A percentile compares a stretch with the other conserved stretches of the same genome.
These are phyloP conservation scores for Nomada lathburiana DNA, from an alignment of 2,888 invertebrate species.

Conservation along the genomic window DNA sequence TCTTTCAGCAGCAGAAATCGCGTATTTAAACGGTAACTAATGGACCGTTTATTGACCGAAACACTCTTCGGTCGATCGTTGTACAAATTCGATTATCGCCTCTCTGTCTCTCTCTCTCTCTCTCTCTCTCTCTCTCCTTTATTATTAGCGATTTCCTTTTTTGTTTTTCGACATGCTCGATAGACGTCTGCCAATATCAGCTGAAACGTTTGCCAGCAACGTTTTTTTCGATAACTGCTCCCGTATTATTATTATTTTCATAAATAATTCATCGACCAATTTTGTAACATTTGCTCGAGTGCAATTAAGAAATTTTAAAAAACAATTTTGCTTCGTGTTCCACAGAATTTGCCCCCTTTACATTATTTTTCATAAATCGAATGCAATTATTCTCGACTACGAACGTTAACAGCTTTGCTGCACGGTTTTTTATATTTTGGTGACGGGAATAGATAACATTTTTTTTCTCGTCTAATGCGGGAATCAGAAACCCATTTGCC, in stretches of 20 bases:
- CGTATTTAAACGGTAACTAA: conserved; percentile 68
- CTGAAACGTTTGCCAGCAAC: neutral
- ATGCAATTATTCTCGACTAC: too few relatives aligned
- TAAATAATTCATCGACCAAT: too few relatives aligned
- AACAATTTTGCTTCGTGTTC: too few relatives aligned
- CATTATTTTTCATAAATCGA: too few relatives aligned
- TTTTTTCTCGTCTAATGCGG: neutral
- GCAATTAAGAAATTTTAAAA: too few relatives aligned
- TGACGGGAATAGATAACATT: too few relatives aligned
- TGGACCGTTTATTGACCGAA: conserved; percentile 71
- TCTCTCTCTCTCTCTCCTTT: conserved; percentile 42
- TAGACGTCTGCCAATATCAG: conserved; percentile 19
- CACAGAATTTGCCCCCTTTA: too few relatives aligned
- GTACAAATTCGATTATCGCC: conserved; percentile 67
- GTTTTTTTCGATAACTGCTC: neutral
- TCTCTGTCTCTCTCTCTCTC: conserved; percentile 38
- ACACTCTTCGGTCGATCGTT: conserved; percentile 63
- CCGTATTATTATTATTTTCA: too few relatives aligned
- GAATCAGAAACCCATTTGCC: conserved; percentile 1
- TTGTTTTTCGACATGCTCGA: conserved; percentile 21
- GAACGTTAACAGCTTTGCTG: too few relatives aligned
- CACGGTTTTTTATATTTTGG: neutral
- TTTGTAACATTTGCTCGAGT: too few relatives aligned
- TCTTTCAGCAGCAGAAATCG: conserved; percentile 61
- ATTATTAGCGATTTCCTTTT: conserved; percentile 61